phyloP scores from a whole-genome alignment of 2,797 vertebrate species.

The Danio kyathit region DNA sequence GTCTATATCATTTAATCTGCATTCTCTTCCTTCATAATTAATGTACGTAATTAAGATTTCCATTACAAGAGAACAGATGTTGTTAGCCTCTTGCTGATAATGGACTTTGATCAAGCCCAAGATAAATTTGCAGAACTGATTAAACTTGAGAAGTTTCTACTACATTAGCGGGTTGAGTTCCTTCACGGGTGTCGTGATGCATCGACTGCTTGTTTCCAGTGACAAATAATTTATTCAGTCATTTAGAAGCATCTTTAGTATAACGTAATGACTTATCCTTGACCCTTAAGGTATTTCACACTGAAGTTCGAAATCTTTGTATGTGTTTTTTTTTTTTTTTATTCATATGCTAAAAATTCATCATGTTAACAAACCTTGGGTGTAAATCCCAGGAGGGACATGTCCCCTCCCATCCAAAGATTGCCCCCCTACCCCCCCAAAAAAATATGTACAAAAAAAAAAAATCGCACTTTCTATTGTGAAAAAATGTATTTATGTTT shows the following conservation, averaged over 20 bases:
- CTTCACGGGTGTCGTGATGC: background rate
- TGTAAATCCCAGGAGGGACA: too few relatives aligned
- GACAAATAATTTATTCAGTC: background rate
- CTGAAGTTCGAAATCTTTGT: too few relatives aligned
- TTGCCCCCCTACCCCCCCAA: too few relatives aligned
- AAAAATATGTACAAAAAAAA: too few relatives aligned
- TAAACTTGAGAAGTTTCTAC: slow-evolving; percentile 64
- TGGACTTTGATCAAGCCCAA: slow-evolving; percentile 78
- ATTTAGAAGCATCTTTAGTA: background rate
- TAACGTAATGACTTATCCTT: background rate
- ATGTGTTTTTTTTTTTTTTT: too few relatives aligned
- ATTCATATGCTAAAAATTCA: too few relatives aligned
- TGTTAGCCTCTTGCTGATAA: slow-evolving; percentile 80
- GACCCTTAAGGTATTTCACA: too few relatives aligned
- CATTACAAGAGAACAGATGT: slow-evolving; percentile 82
- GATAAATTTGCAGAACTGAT: slow-evolving; percentile 80
- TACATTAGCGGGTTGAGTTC: background rate
- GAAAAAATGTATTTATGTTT: too few relatives aligned
- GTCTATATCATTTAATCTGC: slow-evolving; percentile 73
- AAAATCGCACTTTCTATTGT: too few relatives aligned
- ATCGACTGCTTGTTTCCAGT: background rate
- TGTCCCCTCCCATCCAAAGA: too few relatives aligned
- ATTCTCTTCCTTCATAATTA: slow-evolving; percentile 78
- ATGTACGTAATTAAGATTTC: slow-evolving; percentile 83
- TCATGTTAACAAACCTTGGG: too few relatives aligned